Conservation (phyloP, 2,797 vertebrate genomes). For the Pipistrellus pygmaeus region DNA sequence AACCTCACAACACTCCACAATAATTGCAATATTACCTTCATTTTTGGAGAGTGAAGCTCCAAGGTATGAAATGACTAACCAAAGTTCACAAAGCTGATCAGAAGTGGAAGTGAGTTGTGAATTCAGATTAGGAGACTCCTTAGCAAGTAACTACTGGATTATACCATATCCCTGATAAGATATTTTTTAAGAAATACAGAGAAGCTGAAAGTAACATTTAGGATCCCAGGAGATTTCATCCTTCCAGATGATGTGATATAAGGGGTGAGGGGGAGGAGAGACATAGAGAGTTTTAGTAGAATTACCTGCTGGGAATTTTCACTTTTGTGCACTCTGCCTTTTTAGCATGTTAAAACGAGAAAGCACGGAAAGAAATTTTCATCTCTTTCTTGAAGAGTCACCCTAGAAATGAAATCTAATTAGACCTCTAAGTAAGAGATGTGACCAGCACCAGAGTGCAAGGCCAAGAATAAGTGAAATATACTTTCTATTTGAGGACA, state of each 20-base stretch:
- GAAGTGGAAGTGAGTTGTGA: background rate
- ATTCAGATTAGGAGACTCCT: background rate
- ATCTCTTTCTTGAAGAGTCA: background rate
- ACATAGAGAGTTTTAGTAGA: background rate
- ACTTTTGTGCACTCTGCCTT: background rate
- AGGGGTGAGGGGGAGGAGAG: background rate
- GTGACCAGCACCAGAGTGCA: background rate
- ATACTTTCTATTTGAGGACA: background rate
- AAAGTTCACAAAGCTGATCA: background rate
- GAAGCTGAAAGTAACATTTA: background rate
- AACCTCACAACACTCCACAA: background rate
- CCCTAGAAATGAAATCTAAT: background rate
- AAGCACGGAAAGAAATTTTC: background rate
- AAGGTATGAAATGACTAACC: background rate
- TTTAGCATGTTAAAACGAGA: background rate
- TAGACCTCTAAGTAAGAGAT: background rate
- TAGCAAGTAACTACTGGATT: background rate
- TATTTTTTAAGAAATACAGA: slow-evolving; percentile 33
- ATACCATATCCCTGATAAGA: background rate
- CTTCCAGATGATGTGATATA: background rate
- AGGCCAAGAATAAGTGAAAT: background rate
- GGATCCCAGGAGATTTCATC: background rate
- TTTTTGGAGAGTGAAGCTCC: slow-evolving; percentile 1
- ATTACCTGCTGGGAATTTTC: background rate
- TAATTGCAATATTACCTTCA: background rate